Percentiles rank a stretch among this genome's conserved stretches.
These are phyloP conservation scores for Eufriesea mexicana DNA, from an alignment of 1,140 invertebrate species.

Conservation along the genomic window DNA sequence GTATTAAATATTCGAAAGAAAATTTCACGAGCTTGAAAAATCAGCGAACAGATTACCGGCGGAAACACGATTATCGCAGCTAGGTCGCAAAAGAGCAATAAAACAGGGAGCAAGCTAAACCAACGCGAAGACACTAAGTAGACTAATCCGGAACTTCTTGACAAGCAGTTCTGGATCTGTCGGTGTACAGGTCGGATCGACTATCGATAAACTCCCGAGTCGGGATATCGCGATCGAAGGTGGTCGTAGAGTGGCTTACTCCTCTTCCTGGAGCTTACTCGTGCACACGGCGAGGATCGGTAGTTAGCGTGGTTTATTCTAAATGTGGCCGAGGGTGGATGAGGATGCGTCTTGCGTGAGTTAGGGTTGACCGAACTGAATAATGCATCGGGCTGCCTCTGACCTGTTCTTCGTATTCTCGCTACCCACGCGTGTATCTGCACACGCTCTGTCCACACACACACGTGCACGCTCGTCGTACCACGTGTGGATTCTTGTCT, in stretches of 20 bases:
- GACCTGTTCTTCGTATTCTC: conserved; percentile 70
- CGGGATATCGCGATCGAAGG: conserved; percentile 13
- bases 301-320: conserved; percentile 59
- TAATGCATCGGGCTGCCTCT: conserved; percentile 76
- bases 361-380: conserved; percentile 78
- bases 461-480: conserved; percentile 45
- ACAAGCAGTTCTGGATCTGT: conserved; percentile 66
- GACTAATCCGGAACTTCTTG: conserved; percentile 48
- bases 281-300: neutral
- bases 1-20: no score
- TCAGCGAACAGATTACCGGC: no score
- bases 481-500: conserved; percentile 73
- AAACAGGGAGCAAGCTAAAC: no score
- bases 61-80: no score
- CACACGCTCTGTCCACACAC: conserved; percentile 36
- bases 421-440: conserved; percentile 55
- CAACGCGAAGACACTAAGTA: neutral
- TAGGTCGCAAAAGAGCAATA: neutral
- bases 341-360: conserved; percentile 78
- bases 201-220: conserved; percentile 52
- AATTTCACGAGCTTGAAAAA: no score
- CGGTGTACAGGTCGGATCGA: conserved; percentile 63
- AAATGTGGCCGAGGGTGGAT: conserved; percentile 57
- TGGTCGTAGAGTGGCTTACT: conserved; percentile 9
- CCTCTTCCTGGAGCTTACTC: neutral